phyloP scores from a whole-genome alignment of 2,113 vertebrate genomes.

The Pollachius pollachius region DNA sequence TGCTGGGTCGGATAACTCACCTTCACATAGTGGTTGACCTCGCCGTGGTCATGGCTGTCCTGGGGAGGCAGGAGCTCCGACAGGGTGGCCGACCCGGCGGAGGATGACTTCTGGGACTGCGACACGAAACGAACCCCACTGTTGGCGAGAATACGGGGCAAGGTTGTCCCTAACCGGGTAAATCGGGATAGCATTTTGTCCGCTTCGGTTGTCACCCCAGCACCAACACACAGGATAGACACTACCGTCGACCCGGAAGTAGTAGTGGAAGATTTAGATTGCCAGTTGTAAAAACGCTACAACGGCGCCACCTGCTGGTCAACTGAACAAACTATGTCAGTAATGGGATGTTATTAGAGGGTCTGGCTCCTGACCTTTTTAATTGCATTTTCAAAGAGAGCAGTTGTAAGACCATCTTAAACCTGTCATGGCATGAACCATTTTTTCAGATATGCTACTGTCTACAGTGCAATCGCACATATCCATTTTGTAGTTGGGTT shows the following conservation, averaged over 20 bases:
- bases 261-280: slow-evolving; percentile 21
- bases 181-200: slow-evolving; percentile 64
- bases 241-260: slow-evolving; percentile 31
- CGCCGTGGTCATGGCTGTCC: slow-evolving; percentile 51
- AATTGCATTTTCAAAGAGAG: no score
- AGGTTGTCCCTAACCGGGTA: slow-evolving; percentile 43
- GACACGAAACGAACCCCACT: slow-evolving; percentile 58
- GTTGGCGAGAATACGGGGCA: slow-evolving; percentile 35
- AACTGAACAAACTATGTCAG: not conserved
- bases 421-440: no score
- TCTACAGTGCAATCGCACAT: no score
- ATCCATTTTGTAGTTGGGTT: no score
- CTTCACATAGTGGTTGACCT: slow-evolving; percentile 75
- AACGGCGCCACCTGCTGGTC: slow-evolving; percentile 6
- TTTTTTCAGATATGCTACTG: no score
- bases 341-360: not conserved
- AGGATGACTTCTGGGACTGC: slow-evolving; percentile 52
- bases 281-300: not conserved
- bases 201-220: slow-evolving; percentile 9
- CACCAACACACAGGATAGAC: not conserved
- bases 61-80: slow-evolving; percentile 50
- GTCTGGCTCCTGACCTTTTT: no score
- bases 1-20: slow-evolving; percentile 50
- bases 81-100: slow-evolving; percentile 43
- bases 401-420: no score